Evolutionary conservation across 2,888 invertebrate species (phyloP), one percentile per base, ranked within the genome.

Genomic region (Ormyrus pomaceus): DNA sequence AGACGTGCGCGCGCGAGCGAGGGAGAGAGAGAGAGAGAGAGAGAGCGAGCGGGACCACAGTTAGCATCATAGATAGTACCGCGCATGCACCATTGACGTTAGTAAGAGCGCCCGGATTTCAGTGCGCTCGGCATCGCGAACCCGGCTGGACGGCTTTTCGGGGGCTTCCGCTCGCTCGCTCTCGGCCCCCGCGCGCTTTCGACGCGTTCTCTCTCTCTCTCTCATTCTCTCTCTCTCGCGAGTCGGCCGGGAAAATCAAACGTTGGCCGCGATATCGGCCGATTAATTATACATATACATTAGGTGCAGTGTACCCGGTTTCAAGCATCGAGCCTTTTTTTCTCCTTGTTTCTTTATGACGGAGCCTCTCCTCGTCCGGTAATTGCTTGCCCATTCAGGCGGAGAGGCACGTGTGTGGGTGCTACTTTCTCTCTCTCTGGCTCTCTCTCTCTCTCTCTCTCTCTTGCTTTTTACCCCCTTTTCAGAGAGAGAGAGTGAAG

Each of bases 11-110:
- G 58, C 8, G 53, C 11, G 62, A 55, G 74, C 13, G 76, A 7
- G 53, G 50, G 51, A 61, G 73, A 13, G 51, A 34, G n/a, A 13
- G 58, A 48, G 74, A 61, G 53, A 10, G 62, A 51, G 61, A 53
- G 53, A 53, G 46, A 45, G 74, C 71, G 45, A 13, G 34, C 19
- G 50, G 55, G 45, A 82, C 34, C 34, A 34, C 77, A 79, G 81
- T 82, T 69, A 76, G 82, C 77, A 82, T 83, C 81, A 81, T 71
- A 82, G 82, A 82, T 81, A 82, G 84, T 78, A 82, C 81, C 82
- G 84, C 84, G 83, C 84, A 84, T 83, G 84, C 84, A 84, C 84
- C 82, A 82, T 81, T 83, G 83, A 83, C 83, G 84, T 84, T 71
- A 76, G 76, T 71, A 80, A 81, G 82, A 82, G 77, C 82, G 80